Evolutionary conservation across 1,140 invertebrate genomes (phyloP), one percentile per base, ranked within the genome.

Genomic region (Arion vulgaris): DNA sequence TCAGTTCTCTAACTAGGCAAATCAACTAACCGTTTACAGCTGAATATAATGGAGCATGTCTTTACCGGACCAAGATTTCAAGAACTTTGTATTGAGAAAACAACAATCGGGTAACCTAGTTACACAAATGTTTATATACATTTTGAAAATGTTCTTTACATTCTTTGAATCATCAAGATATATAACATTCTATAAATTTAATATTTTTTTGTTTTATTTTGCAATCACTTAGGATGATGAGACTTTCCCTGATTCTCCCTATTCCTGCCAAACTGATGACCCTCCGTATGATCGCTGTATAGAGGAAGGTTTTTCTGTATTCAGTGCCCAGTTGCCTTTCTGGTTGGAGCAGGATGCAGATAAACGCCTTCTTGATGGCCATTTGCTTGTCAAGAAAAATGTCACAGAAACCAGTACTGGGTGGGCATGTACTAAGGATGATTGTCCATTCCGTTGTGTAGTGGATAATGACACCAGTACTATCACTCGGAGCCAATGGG

Each of bases 361-460:
- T 34, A 78, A 57, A 66, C 51, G 76, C 13, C 17, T 78, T 4
- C 45, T 78, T 26, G 76, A 78, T 66, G 76, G 76, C 19, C 76
- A 78, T 39, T 17, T 68, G 32, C 34, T 78, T 53, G 57, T 66
- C 34, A 57, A 49, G 57, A 78, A 66, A 41, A 78, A 57, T n/a
- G 32, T 23, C 32, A 62, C 32, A 57, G 76, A 78, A 17, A 39
- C 57, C 36, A 78, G 76, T 26, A 62, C 57, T 32, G 76, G 76
- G 53, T 78, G 76, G 76, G 76, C 76, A 17, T 78, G 76, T 66
- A 28, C 19, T 28, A 62, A 68, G 28, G 76, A 78, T 19, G 76
- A 53, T 19, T 78, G 76, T 36, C 76, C 76, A 26, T 78, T 78
- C 28, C 76, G 76, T 32, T 78, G 76, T 78, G 76, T 78, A 5